Evolutionary conservation across 1,140 invertebrate genomes (phyloP).

Genomic region (Plectus sambesii): DNA sequence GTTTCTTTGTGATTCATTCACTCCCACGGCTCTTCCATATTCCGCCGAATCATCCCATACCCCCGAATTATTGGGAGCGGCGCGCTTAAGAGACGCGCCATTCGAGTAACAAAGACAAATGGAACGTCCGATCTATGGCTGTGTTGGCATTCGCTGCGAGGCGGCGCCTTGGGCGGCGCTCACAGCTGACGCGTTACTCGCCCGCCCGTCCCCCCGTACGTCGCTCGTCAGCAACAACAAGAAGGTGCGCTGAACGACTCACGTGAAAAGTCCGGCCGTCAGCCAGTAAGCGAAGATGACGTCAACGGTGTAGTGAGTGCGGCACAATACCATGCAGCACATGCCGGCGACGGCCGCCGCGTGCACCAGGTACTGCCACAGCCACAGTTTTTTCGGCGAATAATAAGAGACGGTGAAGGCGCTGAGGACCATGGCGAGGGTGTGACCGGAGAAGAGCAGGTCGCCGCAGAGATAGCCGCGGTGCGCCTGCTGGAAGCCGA

Average conservation of each 20-base stretch:
- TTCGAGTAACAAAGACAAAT: too few species aligned
- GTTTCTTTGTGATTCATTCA: neutral
- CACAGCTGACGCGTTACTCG: too few species aligned
- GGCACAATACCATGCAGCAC: conserved; percentile 14
- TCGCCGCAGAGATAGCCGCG: conserved; percentile 43
- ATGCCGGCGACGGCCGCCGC: conserved; percentile 7
- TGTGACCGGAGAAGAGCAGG: conserved; percentile 40
- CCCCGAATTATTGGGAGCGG: too few species aligned
- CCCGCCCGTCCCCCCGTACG: too few species aligned
- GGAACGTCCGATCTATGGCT: too few species aligned
- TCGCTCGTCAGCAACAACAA: too few species aligned
- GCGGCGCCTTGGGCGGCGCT: too few species aligned
- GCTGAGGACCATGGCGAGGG: conserved; percentile 33
- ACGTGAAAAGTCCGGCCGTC: conserved; percentile 16
- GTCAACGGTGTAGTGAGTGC: conserved; percentile 20
- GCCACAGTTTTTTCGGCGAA: conserved; percentile 15
- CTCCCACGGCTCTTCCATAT: neutral
- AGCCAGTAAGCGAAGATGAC: conserved; percentile 20
- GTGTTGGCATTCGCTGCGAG: too few species aligned
- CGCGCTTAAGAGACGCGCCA: too few species aligned
- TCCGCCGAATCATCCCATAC: too few species aligned
- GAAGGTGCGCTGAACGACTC: too few species aligned
- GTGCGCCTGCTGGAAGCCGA: conserved; percentile 26
- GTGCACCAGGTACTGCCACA: neutral
- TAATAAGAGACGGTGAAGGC: conserved; percentile 23